Base-by-base conservation (phyloP, 2,113 vertebrate genomes). In the Actinemys pallida region DNA sequence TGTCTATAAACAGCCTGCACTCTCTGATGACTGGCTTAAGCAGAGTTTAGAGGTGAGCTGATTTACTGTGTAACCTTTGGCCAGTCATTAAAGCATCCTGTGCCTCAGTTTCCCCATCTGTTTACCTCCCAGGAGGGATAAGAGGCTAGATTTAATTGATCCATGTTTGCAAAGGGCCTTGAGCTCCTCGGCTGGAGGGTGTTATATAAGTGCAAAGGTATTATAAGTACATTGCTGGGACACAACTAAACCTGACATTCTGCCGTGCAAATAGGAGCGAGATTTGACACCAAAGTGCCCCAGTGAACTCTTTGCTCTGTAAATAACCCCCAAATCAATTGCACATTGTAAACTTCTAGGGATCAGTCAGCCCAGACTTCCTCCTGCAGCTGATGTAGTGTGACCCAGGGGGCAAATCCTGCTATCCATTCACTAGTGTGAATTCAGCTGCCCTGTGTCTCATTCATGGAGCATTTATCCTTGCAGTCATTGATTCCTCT, bases 311-410 rank as follows among this genome's bases (percentile, higher is more conserved):
- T 78, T 78, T 88, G 47, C n/a, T 24, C 65, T 59, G 35, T 75
- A 86, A 94, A 93, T 6, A 81, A 81, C 31, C 52, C 31, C 78
- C 35, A 49, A 86, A 45, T 1, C 82, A 81, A 52, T 75, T 45
- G 24, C 65, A 35, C 35, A 1, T 5, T 4, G 22, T 24, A 59
- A 92, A 80, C 47, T 75, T 2, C 1, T 7, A 90, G 78, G 29
- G 65, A 22, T 69, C 79, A 56, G 87, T 88, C 89, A 95, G 92
- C 94, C 94, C 92, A 97, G 96, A 96, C 80, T 88, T 97, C 89
- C 94, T 95, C 87, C 89, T 92, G 83, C 69, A 82, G 88, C 29
- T 57, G 84, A 91, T 88, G 87, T 87, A 47, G 92, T 83, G 56
- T 90, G 0, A 3, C 45, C 75, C 95, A 90, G 86, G 29, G 78